Conservation (phyloP, 2,888 invertebrate species). For the Mamestra brassicae region DNA sequence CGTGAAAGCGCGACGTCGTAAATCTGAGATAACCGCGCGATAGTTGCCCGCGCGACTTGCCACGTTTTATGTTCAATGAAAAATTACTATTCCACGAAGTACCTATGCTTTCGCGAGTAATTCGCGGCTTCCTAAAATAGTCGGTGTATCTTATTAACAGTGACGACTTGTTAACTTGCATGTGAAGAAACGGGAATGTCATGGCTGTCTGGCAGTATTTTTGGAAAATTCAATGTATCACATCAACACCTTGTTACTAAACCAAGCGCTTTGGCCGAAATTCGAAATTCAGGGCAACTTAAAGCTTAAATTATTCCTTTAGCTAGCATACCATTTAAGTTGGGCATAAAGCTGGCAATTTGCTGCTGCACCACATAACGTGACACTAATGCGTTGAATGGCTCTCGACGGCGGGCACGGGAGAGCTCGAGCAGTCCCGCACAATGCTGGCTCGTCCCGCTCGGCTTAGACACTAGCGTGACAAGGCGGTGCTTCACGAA, state of each 20-base stretch:
- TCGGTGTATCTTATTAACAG: background rate
- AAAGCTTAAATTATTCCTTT: background rate
- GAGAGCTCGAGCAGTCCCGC: background rate
- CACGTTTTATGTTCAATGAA: conserved; percentile 6
- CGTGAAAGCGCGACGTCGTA: conserved; percentile 44
- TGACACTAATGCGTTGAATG: conserved; percentile 4
- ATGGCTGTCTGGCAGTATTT: background rate
- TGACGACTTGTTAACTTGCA: background rate
- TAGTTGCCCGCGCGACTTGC: background rate
- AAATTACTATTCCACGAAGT: background rate
- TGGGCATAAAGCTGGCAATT: conserved; percentile 14
- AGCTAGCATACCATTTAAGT: background rate
- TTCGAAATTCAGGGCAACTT: background rate
- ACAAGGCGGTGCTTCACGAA: background rate
- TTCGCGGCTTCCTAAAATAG: background rate
- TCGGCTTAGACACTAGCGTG: background rate
- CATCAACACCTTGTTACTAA: background rate
- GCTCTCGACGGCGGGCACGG: background rate
- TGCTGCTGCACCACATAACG: conserved; percentile 7
- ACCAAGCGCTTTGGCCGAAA: background rate
- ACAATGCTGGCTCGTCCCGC: background rate
- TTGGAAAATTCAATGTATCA: background rate
- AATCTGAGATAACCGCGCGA: conserved; percentile 46
- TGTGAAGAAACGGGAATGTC: background rate
- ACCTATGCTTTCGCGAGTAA: background rate